Evolutionary conservation across 2,888 invertebrate genomes (phyloP), one percentile per base, ranked within the genome.

Genomic region (Subacronicta megacephala): DNA sequence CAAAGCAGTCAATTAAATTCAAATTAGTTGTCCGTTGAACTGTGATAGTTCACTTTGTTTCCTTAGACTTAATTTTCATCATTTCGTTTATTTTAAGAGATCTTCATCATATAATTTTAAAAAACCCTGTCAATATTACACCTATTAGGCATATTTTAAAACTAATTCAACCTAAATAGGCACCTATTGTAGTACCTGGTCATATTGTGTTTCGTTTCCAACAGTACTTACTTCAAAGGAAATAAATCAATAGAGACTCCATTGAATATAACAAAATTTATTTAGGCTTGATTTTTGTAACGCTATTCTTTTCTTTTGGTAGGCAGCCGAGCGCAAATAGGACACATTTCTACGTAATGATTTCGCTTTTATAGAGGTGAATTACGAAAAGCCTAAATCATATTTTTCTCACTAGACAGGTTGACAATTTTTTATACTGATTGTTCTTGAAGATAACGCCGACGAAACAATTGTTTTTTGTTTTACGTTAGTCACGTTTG

Each of bases 201-300:
- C 33, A 40, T 31, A 67, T 47, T 47, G 47, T 54, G 6, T 66
- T 66, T 42, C 62, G 49, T 42, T 64, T 45, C 44, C 29, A 61
- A 42, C 18, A 15, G 16, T 47, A 41, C 29, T 52, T 47, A 37
- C 29, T 52, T 65, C 62, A 62, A 65, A 62, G 37, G 43, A 40
- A 47, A 51, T 56, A 62, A 47, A 51, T 47, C 47, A 67, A 67
- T 55, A 61, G 16, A n/a, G 33, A 33, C 18, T 31, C 20, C 23
- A 13, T 13, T 26, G 36, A 51, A 13, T 31, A 20, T 16, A 23
- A 44, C 13, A 12, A 17, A 37, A 45, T 36, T 35, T 36, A 43
- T 42, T 45, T 31, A 26, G 43, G 44, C 54, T 37, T 17, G 18
- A 23, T 59, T 43, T 26, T 46, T 59, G 36, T 52, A 7, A 36